Percentiles rank a stretch among this genome's conserved stretches.
phyloP scores from a whole-genome alignment of 53 echinoderm and acorn worm species.

The Hippasteria phrygiana region DNA sequence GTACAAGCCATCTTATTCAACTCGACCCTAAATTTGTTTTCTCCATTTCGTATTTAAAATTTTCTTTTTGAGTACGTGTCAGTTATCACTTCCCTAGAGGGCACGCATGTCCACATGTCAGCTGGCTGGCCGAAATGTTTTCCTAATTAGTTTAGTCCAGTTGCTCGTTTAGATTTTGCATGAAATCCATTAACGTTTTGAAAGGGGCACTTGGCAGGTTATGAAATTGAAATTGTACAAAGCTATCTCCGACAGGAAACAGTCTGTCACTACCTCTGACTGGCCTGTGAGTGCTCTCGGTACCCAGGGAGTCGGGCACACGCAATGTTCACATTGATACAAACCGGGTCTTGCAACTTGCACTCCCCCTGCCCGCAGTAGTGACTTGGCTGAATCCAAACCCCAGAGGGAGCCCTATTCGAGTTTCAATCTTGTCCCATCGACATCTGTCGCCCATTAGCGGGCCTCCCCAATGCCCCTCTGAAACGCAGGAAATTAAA shows the following conservation, averaged over 20 bases:
- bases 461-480: conserved; percentile 21
- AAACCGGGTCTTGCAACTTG: neutral
- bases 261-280: conserved; percentile 38
- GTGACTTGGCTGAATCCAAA: conserved; percentile 62
- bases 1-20: conserved; percentile 1
- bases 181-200: neutral
- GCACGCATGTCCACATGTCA: no score
- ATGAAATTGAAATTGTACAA: conserved; percentile 26
- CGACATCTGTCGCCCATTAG: conserved; percentile 46
- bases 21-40: neutral
- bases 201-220: neutral
- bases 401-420: conserved; percentile 67
- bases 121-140: neutral
- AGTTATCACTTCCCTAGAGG: no score
- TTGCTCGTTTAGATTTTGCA: conserved; percentile 5
- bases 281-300: neutral
- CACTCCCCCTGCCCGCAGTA: neutral
- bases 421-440: conserved; percentile 47
- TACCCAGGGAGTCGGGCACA: conserved; percentile 42
- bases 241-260: conserved; percentile 51
- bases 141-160: neutral
- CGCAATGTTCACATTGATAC: conserved; percentile 20
- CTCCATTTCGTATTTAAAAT: neutral
- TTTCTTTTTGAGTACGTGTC: neutral
- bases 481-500: conserved; percentile 56